phyloP scores from a whole-genome alignment of 2,113 vertebrate genomes.

The Erythrolamprus reginae region DNA sequence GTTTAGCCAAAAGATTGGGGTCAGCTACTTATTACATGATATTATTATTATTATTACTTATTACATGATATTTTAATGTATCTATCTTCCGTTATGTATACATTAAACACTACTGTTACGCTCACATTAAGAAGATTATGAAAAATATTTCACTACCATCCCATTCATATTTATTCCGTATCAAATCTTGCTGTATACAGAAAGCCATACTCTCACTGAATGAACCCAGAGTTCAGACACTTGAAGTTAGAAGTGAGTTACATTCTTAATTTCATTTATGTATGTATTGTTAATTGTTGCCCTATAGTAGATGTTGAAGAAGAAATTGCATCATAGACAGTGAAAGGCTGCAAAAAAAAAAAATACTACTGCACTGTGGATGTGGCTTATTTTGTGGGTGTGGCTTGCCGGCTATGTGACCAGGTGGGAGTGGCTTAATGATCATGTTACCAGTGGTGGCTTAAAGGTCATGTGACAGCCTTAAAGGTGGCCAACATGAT shows the following conservation, averaged over 20 bases:
- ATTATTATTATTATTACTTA: too few species aligned
- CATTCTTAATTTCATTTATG: not conserved
- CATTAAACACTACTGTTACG: not conserved
- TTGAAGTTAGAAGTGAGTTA: not conserved
- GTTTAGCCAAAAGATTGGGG: not conserved
- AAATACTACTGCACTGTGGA: too few species aligned
- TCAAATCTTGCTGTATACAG: not conserved
- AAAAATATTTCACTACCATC: not conserved
- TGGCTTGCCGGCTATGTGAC: too few species aligned
- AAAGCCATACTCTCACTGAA: not conserved
- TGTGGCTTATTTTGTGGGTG: too few species aligned
- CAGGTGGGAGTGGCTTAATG: too few species aligned
- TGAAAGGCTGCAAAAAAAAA: too few species aligned
- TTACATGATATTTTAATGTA: not conserved
- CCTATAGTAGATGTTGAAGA: constrained; percentile 29
- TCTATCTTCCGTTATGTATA: not conserved
- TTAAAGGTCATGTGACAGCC: too few species aligned
- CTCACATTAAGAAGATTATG: not conserved
- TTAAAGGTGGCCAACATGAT: too few species aligned
- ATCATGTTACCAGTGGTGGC: too few species aligned
- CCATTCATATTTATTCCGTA: not conserved
- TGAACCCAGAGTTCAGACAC: not conserved
- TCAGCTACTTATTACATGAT: not conserved
- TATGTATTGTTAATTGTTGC: not conserved
- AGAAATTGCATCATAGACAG: constrained; percentile 31